A percentile compares a stretch with the other conserved stretches of the same genome.
These are phyloP conservation scores for Euthynnus affinis DNA, from an alignment of 2,797 vertebrate species.

Conservation along the genomic window DNA sequence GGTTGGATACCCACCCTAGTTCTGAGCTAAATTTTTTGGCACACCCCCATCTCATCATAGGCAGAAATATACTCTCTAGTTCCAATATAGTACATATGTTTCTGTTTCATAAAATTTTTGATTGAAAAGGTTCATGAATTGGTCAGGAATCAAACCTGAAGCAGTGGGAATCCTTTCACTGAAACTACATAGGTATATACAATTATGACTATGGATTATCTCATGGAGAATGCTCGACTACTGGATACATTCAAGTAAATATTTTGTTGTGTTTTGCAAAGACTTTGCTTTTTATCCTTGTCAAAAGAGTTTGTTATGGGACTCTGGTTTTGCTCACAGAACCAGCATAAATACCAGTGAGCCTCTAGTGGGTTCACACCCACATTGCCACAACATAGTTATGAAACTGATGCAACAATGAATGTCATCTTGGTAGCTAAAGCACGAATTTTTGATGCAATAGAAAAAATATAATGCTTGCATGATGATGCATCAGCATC, in stretches of 20 bases:
- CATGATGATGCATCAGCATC: no score
- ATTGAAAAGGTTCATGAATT: neutral
- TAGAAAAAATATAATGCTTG: neutral
- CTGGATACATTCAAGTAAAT: neutral
- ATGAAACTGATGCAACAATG: neutral
- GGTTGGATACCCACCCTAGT: no score
- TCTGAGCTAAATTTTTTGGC: no score
- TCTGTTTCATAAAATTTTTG: neutral
- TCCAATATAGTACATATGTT: neutral
- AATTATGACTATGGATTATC: neutral
- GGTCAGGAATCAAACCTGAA: neutral
- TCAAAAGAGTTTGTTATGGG: neutral
- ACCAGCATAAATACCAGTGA: neutral
- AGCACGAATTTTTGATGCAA: neutral
- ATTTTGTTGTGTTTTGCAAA: neutral
- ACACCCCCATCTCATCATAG: no score
- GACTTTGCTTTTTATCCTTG: neutral
- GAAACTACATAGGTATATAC: neutral
- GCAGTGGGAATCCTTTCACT: no score
- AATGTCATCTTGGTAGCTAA: no score
- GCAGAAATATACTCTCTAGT: neutral
- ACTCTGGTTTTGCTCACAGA: neutral
- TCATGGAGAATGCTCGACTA: neutral
- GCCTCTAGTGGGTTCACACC: neutral
- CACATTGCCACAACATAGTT: neutral